Base-by-base conservation (phyloP, 2,113 vertebrate genomes). In the Vulpes ferrilata region DNA sequence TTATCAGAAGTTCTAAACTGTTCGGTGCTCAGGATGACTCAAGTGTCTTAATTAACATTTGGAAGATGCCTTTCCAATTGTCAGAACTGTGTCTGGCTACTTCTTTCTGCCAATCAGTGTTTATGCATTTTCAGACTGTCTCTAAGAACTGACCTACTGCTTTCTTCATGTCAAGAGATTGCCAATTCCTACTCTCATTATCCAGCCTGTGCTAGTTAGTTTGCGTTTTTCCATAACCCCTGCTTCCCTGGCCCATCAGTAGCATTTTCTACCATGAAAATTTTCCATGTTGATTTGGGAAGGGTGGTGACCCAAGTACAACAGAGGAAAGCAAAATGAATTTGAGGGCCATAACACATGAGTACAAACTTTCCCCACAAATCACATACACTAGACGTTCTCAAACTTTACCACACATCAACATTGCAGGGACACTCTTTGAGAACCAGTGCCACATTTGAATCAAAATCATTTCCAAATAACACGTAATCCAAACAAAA, bases 1-100 rank as follows among this genome's bases (percentile, higher is more conserved):
- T 96, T 53, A 90, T 90, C 90, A 83, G 87, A 94, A 92, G 78
- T 96, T 87, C 43, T 79, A 92, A 95, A 51, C 22, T 19, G 38
- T 92, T 92, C 62, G 88, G 38, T 73, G n/a, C 35, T 90, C 69
- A 82, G 53, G n/a, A 38, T 60, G 53, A 60, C 23, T 7, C 78
- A 15, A 20, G 13, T 81, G 59, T 81, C 67, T 94, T 60, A 60
- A 69, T 6, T 6, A 6, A 20, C 64, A 82, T 60, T 80, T 83
- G 23, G n/a, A 32, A 96, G 65, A 86, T 51, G 12, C 43, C 78
- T 32, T 90, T 48, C 43, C n/a, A 17, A 55, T 59, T 27, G 20
- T 80, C 48, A 79, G 35, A 78, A 55, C 32, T 19, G 17, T 74
- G 79, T 92, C 25, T 84, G 89, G 35, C 10, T 5, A 4, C 84